phyloP scores from a whole-genome alignment of 2,113 vertebrate genomes.

The Gopherus evgoodei region DNA sequence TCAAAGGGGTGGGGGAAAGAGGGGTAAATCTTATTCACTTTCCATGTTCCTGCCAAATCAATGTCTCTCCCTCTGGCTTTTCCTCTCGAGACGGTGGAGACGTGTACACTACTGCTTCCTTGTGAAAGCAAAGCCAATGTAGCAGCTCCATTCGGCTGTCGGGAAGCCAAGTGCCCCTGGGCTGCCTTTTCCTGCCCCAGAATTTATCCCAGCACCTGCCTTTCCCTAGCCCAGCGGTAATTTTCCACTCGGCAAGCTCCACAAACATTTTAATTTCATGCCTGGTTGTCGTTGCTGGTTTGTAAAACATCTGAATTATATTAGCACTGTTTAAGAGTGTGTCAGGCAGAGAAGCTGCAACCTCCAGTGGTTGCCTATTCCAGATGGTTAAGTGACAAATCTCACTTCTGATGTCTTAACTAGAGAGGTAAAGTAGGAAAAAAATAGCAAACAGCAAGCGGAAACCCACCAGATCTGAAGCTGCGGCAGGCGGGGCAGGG shows the following conservation, averaged over 20 bases:
- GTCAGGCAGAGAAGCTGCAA: constrained; percentile 72
- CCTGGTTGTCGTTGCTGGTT: constrained; percentile 67
- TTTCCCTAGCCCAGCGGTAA: constrained; percentile 4
- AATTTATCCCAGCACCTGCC: not conserved
- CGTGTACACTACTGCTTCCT: not conserved
- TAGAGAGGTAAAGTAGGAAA: constrained; percentile 45
- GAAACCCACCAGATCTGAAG: not conserved
- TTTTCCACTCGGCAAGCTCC: constrained; percentile 57
- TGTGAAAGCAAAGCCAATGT: not conserved
- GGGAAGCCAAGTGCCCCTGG: not conserved
- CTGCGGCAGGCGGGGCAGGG: not conserved
- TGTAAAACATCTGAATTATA: constrained; percentile 75
- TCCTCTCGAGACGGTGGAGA: not conserved
- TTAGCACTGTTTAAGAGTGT: constrained; percentile 70
- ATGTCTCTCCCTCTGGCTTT: not conserved
- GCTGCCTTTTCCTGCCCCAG: not conserved
- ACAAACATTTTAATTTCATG: constrained; percentile 77
- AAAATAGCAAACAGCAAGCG: not conserved
- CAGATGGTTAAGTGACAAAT: constrained; percentile 76
- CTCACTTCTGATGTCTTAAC: constrained; percentile 71
- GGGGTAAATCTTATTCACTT: not conserved
- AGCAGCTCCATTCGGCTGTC: not conserved
- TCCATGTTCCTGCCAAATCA: not conserved
- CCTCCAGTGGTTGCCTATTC: constrained; percentile 63
- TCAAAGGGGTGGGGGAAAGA: not conserved